Evolutionary conservation across 2,888 invertebrate species (phyloP).

Genomic region (Hypsopygia costalis): DNA sequence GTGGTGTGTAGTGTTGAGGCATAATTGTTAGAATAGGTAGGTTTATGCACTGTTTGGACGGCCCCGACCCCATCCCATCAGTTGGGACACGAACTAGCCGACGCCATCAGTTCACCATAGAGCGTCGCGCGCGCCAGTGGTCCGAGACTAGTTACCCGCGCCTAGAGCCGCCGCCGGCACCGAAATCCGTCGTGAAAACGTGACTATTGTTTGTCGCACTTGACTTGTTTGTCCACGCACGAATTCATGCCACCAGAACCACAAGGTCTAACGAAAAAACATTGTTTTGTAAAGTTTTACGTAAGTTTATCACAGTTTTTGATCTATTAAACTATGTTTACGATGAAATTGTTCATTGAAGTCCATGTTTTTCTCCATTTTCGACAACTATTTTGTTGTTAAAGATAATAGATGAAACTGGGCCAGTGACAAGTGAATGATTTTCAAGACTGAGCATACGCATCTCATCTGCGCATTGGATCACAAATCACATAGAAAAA

Average conservation of each 20-base stretch:
- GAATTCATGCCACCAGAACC: conserved; percentile 10
- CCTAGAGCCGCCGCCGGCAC: conserved; percentile 17
- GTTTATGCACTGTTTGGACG: conserved; percentile 50
- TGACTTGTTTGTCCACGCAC: conserved; percentile 1
- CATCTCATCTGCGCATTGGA: neutral
- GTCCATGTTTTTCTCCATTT: neutral
- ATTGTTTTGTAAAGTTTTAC: neutral
- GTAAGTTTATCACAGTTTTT: neutral
- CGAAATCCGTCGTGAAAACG: conserved; percentile 4
- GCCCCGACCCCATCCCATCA: conserved; percentile 65
- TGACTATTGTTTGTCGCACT: neutral
- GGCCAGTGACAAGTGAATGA: neutral
- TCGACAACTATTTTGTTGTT: too few species aligned
- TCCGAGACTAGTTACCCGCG: conserved; percentile 20
- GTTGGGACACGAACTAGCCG: conserved; percentile 29
- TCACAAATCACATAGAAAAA: too few species aligned
- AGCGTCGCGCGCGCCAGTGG: conserved; percentile 56
- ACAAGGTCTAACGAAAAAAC: conserved; percentile 7
- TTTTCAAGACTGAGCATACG: neutral
- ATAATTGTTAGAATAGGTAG: conserved; percentile 43
- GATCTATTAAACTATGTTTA: too few species aligned
- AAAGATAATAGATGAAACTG: neutral
- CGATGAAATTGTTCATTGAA: too few species aligned
- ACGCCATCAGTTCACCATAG: conserved; percentile 58
- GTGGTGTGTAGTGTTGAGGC: conserved; percentile 20